Evolutionary conservation across 2,797 vertebrate genomes (phyloP), one percentile per base, ranked within the genome.

Genomic region (Artibeus lituratus): DNA sequence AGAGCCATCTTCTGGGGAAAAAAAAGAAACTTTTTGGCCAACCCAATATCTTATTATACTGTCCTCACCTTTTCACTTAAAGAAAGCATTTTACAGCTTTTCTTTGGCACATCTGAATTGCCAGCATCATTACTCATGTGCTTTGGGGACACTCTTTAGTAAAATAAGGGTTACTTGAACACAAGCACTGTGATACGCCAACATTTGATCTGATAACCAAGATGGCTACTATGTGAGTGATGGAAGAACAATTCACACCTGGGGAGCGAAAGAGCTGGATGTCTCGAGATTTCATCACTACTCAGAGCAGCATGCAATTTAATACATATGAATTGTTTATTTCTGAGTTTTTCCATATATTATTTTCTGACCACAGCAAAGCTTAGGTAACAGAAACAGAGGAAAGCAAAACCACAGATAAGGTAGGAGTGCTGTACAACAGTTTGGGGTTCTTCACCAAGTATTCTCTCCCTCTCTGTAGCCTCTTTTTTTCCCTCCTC

Each of bases 241-340:
- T 0, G 1, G 29, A 51, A 35, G n/a, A 12, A 35, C 0, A 12
- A 10, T 24, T 16, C 42, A 83, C 5, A 2, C 26, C 12, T 14
- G 12, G 7, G 11, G 10, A 32, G 24, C 1, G 18, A n/a, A 11
- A 29, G 19, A 24, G 19, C 57, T 44, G 42, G 32, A 16, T 47
- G 2, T 49, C 32, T 1, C 1, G 3, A 84, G 82, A 51, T 67
- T 67, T 84, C 21, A 26, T 37, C 44, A 26, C 32, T 84, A 18
- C 4, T 2, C 14, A 19, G 44, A 49, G 18, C 0, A 2, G 59
- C 44, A 3, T 0, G 0, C 9, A 18, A 49, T 37, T 37, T 18
- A 37, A 49, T 49, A 35, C 32, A 10, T 18, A 69, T 7, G 5
- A 10, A 16, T 67, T 37, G 44, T 49, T 49, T 84, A 84, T 37